Evolutionary conservation across 2,113 vertebrate species (phyloP), one percentile per base, ranked within the genome.

Genomic region (Lepus americanus): DNA sequence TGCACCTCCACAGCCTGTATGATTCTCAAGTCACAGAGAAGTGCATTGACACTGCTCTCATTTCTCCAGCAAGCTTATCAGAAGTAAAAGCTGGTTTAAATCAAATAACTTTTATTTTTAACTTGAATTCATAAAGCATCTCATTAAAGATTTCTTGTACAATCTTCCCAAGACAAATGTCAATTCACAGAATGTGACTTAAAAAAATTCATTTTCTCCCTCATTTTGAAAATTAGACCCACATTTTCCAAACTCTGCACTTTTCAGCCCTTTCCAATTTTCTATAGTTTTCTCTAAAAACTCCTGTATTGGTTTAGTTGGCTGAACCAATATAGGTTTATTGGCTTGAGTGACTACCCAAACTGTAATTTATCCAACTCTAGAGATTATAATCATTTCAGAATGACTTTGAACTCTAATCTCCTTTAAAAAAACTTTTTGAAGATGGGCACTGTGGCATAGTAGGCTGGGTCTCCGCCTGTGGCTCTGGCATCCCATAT

Each of bases 151-250:
- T 33, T 53, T 49, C 25, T 64, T 63, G 63, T 16, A 83, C 59
- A 39, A 74, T 53, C 31, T 74, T 74, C 36, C 69, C 79, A 83
- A 67, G 39, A 53, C 29, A 74, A 66, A 74, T 23, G 17, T 74
- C 39, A 66, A 74, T 10, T 63, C 70, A 73, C 9, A 83, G 39
- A 22, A 0, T 33, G 9, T 19, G 31, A 7, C 23, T 73, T 33
- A 16, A 64, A 90, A 83, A 73, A 29, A 44, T 64, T 29, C 14
- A 49, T 51, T 63, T 90, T 51, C 67, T 33, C 78, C 16, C 16
- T 69, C 20, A 33, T 63, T 83, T 92, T 74, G 69, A 92, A 92
- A 83, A 74, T 53, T 53, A 22, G 17, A 66, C 36, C 16, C 39
- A 66, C 17, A 7, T 74, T 64, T 84, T 67, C 69, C 25, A 67